These are phyloP conservation scores for Aleiodes sp. DNA, from an alignment of 1,140 invertebrate genomes.

Conservation along the genomic window DNA sequence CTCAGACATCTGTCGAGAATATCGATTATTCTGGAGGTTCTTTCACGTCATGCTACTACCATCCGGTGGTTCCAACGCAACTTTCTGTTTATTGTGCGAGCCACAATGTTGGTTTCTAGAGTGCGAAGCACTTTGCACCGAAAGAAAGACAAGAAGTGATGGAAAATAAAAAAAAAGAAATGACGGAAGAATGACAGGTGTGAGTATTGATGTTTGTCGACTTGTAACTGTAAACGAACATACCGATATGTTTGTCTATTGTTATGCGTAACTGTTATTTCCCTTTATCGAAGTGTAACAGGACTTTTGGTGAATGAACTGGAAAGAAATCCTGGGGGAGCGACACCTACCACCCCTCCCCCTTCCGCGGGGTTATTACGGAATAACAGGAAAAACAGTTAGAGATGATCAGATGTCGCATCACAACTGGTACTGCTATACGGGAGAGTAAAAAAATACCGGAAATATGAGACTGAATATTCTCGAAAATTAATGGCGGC, in stretches of 20 bases:
- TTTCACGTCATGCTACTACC: no score
- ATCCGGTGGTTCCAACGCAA: no score
- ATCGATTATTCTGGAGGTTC: no score
- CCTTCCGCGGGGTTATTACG: conserved; percentile 5
- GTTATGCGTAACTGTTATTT: not conserved
- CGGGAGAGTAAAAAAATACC: not conserved
- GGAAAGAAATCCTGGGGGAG: conserved; percentile 4
- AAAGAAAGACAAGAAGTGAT: not conserved
- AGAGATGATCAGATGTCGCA: not conserved
- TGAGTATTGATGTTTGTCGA: not conserved
- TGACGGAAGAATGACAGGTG: conserved; percentile 9
- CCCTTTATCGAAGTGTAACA: not conserved
- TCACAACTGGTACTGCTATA: not conserved
- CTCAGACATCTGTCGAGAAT: no score
- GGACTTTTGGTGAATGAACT: conserved; percentile 6
- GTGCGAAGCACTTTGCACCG: not conserved
- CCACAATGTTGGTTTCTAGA: not conserved
- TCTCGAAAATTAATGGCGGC: not conserved
- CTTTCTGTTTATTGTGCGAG: not conserved
- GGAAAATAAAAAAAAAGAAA: not conserved
- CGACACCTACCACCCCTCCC: no score
- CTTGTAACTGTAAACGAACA: no score
- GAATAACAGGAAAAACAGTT: no score
- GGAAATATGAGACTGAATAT: no score
- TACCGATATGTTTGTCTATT: not conserved